Percentiles rank a stretch among this genome's conserved stretches.
These are phyloP conservation scores for Ceratina australensis DNA, from an alignment of 1,140 invertebrate species.

Conservation along the genomic window DNA sequence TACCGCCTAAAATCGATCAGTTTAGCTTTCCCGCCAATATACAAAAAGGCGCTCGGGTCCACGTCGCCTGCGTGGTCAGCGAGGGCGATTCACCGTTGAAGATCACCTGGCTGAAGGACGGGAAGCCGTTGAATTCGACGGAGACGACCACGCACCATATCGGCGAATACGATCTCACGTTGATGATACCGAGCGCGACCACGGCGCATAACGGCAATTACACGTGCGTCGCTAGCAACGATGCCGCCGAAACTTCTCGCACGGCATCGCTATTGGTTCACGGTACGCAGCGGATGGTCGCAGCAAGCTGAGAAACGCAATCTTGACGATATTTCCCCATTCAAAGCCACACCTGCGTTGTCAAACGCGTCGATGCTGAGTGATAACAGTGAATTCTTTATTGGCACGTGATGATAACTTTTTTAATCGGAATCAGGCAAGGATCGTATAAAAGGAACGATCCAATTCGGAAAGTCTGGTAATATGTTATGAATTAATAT, in stretches of 20 bases:
- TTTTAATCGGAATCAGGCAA: neutral
- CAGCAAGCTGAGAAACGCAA: no score
- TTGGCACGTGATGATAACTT: neutral
- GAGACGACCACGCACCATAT: constrained; percentile 74
- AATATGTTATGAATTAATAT: neutral
- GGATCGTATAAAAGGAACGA: no score
- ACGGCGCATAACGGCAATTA: constrained; percentile 92
- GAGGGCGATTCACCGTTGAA: constrained; percentile 85
- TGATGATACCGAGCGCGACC: constrained; percentile 76
- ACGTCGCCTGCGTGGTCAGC: constrained; percentile 84
- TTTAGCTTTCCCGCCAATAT: constrained; percentile 82
- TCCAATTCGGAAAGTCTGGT: neutral
- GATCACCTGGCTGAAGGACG: constrained; percentile 85
- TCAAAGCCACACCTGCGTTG: neutral
- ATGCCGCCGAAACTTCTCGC: constrained; percentile 84
- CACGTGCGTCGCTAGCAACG: constrained; percentile 92
- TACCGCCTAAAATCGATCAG: constrained; percentile 82
- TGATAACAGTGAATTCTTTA: neutral
- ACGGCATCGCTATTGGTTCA: constrained; percentile 79
- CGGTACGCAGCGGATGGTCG: constrained; percentile 70
- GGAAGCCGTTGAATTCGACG: constrained; percentile 68
- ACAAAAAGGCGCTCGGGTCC: constrained; percentile 79
- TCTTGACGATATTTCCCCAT: neutral
- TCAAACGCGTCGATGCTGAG: neutral
- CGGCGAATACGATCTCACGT: constrained; percentile 78